Evolutionary conservation across 2,113 vertebrate genomes (phyloP).

Genomic region (Centropus bengalensis): DNA sequence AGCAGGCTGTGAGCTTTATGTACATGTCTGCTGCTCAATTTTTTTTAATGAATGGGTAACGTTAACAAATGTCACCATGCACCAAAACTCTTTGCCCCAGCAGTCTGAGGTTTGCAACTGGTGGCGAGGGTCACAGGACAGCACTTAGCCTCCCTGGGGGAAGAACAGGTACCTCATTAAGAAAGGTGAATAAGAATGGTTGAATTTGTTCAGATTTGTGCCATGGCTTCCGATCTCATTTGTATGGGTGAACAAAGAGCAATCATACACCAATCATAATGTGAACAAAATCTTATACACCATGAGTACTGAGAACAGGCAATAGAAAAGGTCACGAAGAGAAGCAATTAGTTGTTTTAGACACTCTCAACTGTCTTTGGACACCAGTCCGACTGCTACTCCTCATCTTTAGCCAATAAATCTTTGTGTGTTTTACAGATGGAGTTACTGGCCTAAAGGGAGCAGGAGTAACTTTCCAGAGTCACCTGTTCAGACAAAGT

Average conservation of each 20-base stretch:
- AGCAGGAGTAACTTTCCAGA: background rate
- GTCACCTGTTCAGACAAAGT: background rate
- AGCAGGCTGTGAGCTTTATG: slow-evolving; percentile 48
- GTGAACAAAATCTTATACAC: background rate
- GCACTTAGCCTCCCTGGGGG: background rate
- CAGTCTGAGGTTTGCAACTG: background rate
- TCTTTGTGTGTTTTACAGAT: background rate
- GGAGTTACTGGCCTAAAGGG: background rate
- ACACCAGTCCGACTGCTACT: background rate
- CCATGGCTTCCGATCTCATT: background rate
- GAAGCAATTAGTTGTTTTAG: background rate
- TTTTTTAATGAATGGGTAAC: slow-evolving; percentile 43
- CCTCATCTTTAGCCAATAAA: background rate
- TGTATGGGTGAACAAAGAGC: background rate
- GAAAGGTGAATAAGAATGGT: background rate
- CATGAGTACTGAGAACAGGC: background rate
- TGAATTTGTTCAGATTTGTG: background rate
- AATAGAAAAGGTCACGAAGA: background rate
- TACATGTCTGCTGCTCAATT: slow-evolving; percentile 36
- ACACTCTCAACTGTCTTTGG: background rate
- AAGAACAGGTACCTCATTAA: background rate
- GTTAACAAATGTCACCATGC: slow-evolving; percentile 8
- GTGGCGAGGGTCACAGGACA: background rate
- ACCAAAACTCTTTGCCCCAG: background rate
- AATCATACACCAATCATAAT: background rate